Conservation (phyloP, 2,888 invertebrate genomes). For the Trissolcus brochymenae region DNA sequence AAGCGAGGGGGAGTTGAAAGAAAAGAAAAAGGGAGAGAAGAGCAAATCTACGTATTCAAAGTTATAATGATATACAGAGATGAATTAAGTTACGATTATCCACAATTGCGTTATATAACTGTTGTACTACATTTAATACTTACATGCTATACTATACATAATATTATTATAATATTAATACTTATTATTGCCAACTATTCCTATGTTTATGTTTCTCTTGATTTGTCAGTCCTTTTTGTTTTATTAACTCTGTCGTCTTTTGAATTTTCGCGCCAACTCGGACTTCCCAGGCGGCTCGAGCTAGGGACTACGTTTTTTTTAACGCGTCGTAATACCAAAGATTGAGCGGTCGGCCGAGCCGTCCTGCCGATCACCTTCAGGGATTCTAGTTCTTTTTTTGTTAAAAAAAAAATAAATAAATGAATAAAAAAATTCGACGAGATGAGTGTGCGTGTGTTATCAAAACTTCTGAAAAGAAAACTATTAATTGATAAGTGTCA, state of each 20-base stretch:
- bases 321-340: conserved; percentile 73
- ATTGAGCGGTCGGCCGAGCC: conserved; percentile 65
- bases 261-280: conserved; percentile 42
- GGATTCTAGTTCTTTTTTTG: no score
- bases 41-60: conserved; percentile 74
- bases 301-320: conserved; percentile 9
- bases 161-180: conserved; percentile 54
- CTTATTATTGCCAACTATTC: conserved; percentile 59
- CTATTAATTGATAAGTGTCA: no score
- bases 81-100: conserved; percentile 71
- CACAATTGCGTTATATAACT: conserved; percentile 61
- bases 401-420: no score
- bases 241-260: background rate
- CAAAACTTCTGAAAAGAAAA: no score
- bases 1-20: conserved; percentile 17
- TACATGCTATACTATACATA: conserved; percentile 53
- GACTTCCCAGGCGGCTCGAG: conserved; percentile 40
- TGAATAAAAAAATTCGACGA: conserved; percentile 69
- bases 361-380: conserved; percentile 40
- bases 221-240: conserved; percentile 18
- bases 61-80: conserved; percentile 73
- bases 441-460: conserved; percentile 75
- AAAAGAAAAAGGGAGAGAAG: conserved; percentile 52
- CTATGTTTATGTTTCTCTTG: conserved; percentile 58
- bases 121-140: conserved; percentile 56